A percentile compares a stretch with the other conserved stretches of the same genome.
phyloP scores from a whole-genome alignment of 2,797 vertebrate genomes.

The Alcedo atthis region DNA sequence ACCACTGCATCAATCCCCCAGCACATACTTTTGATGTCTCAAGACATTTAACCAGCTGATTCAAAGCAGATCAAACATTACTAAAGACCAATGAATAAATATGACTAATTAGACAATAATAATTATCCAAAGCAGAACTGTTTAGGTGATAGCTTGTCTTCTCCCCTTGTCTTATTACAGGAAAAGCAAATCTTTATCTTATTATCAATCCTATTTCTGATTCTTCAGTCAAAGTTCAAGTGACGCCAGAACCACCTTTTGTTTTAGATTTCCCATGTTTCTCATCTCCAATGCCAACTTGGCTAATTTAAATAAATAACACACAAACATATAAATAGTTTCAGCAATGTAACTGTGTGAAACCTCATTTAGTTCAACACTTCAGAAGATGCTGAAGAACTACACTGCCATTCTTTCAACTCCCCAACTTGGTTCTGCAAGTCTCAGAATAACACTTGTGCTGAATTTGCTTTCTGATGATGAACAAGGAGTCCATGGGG shows the following conservation, averaged over 20 bases:
- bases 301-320: neutral
- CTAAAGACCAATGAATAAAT: neutral
- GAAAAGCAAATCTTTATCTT: neutral
- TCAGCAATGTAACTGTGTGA: neutral
- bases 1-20: neutral
- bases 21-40: neutral
- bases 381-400: neutral
- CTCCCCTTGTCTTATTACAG: neutral
- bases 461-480: neutral
- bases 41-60: neutral
- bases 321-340: neutral
- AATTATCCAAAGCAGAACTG: neutral
- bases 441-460: neutral
- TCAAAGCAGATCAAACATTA: neutral
- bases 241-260: neutral
- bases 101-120: neutral
- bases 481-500: neutral
- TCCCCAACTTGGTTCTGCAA: neutral
- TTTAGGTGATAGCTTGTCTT: neutral
- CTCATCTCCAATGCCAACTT: neutral
- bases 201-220: neutral
- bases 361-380: neutral
- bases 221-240: neutral
- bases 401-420: neutral
- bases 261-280: neutral